These are phyloP conservation scores for Peromyscus nudipes DNA, from an alignment of 2,797 vertebrate genomes.

Conservation along the genomic window DNA sequence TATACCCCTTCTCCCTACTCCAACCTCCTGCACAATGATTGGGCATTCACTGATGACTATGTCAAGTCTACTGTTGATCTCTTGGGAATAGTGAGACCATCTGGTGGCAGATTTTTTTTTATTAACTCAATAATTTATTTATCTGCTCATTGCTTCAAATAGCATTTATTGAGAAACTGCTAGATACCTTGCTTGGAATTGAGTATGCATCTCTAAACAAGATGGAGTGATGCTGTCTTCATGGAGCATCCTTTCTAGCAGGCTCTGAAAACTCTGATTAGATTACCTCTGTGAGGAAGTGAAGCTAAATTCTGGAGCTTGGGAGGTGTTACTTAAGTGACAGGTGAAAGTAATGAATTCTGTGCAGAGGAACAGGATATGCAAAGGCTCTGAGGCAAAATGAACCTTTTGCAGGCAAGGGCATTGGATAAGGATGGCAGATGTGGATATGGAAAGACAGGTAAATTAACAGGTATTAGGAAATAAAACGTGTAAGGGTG, in stretches of 20 bases:
- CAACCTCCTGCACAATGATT: not conserved
- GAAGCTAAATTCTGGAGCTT: not conserved
- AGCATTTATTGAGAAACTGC: not conserved
- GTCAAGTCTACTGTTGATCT: not conserved
- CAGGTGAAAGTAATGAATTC: not conserved
- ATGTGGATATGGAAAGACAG: slow-evolving; percentile 8
- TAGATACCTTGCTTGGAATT: not conserved
- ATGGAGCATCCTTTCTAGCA: not conserved
- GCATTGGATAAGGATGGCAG: not conserved
- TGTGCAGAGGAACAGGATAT: not conserved
- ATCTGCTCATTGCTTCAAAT: slow-evolving; percentile 2
- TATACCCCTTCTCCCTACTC: not conserved
- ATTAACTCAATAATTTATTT: slow-evolving; percentile 11
- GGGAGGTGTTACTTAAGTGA: not conserved
- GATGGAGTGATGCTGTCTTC: not conserved
- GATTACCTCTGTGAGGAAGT: not conserved
- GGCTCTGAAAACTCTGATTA: not conserved
- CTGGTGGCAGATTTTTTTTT: not conserved
- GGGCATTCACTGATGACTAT: slow-evolving; percentile 1
- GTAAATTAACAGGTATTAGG: not conserved
- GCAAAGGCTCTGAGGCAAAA: not conserved
- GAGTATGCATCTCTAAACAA: not conserved
- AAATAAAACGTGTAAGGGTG: not conserved
- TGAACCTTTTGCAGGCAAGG: slow-evolving; percentile 9
- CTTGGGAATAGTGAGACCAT: not conserved